phyloP scores from a whole-genome alignment of 2,797 vertebrate species.

The Mus spretus region DNA sequence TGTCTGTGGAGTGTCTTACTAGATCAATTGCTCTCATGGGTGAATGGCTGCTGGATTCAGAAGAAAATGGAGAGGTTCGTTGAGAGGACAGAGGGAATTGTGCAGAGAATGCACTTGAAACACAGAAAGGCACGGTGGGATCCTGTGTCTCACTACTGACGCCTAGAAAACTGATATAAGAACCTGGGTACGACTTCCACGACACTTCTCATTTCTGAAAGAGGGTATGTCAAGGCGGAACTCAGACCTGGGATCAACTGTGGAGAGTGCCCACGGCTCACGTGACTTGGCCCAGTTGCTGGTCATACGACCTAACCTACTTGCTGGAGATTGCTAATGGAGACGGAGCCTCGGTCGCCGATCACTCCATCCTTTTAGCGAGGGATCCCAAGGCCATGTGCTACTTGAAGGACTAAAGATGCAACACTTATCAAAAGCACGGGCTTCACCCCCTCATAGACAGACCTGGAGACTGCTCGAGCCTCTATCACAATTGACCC shows the following conservation, averaged over 20 bases:
- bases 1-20: constrained; percentile 20
- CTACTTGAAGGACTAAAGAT: background rate
- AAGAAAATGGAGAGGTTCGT: background rate
- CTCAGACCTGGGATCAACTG: background rate
- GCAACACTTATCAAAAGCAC: background rate
- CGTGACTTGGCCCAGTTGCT: background rate
- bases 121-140: background rate
- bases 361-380: background rate
- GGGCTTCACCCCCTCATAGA: background rate
- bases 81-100: background rate
- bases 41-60: background rate
- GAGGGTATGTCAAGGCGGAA: background rate
- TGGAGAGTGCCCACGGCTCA: background rate
- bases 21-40: constrained; percentile 14
- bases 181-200: background rate
- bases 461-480: too few species aligned
- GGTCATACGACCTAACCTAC: background rate
- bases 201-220: constrained; percentile 54
- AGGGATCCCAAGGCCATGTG: background rate
- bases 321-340: constrained; percentile 33
- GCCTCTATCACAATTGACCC: background rate
- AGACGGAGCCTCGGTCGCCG: background rate
- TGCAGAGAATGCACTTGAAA: background rate
- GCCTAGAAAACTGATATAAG: constrained; percentile 4
- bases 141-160: background rate